A percentile compares a stretch with the other conserved stretches of the same genome.
Evolutionary conservation across 1,140 invertebrate species (phyloP).

Genomic region (Alviniconcha marisindica): DNA sequence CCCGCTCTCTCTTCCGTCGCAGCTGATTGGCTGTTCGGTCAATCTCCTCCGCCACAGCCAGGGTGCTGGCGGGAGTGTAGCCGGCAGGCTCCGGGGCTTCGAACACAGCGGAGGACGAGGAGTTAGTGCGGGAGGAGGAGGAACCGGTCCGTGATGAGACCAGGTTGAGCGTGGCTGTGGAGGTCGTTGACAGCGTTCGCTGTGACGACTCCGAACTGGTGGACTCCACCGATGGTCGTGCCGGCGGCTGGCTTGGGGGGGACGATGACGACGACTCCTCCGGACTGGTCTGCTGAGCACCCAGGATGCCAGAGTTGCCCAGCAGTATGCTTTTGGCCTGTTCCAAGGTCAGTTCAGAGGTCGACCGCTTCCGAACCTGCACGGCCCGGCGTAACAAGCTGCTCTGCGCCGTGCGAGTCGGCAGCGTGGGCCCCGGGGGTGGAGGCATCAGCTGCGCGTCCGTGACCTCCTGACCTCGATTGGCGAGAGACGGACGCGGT

Average conservation of each 20-base stretch:
- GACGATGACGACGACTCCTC: slow-evolving; percentile 13
- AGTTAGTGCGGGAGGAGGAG: slow-evolving; percentile 23
- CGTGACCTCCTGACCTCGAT: not conserved
- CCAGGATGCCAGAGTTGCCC: slow-evolving; percentile 63
- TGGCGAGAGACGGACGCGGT: not conserved
- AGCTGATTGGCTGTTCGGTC: slow-evolving; percentile 55
- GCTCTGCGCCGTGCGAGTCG: slow-evolving; percentile 36
- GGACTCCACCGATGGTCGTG: not conserved
- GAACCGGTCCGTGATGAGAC: slow-evolving; percentile 2
- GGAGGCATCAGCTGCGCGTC: slow-evolving; percentile 60
- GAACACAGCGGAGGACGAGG: slow-evolving; percentile 33
- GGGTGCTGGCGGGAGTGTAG: slow-evolving; percentile 38
- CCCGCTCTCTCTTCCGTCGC: slow-evolving; percentile 46
- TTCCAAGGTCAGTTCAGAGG: slow-evolving; percentile 61
- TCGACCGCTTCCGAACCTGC: slow-evolving; percentile 42
- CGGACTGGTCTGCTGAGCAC: not conserved
- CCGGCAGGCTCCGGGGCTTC: slow-evolving; percentile 12
- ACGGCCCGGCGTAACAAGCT: slow-evolving; percentile 50
- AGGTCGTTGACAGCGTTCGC: slow-evolving; percentile 12
- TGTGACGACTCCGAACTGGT: slow-evolving; percentile 16
- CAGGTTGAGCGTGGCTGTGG: not conserved
- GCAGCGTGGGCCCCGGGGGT: slow-evolving; percentile 42
- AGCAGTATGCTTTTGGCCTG: slow-evolving; percentile 66
- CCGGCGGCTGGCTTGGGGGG: not conserved
- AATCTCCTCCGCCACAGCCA: slow-evolving; percentile 56